Conservation (phyloP, 1,140 invertebrate genomes). For the Drosophila pectinifera region DNA sequence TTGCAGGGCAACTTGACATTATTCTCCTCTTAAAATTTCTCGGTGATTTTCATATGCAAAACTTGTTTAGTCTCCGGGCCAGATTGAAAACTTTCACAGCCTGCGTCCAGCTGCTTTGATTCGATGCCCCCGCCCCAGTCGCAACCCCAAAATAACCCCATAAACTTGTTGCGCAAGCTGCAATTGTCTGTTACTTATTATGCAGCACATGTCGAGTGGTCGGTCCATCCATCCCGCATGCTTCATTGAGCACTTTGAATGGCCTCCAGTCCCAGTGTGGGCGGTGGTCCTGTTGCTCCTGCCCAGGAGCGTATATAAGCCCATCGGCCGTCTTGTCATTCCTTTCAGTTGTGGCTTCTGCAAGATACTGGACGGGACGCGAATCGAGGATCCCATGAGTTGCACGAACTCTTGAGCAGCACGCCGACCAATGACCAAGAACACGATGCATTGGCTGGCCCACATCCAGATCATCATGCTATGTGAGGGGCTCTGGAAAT, state of each 20-base stretch:
- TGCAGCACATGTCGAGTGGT: constrained; percentile 61
- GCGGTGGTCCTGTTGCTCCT: constrained; percentile 8
- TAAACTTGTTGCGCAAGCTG: constrained; percentile 79
- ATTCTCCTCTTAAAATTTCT: neutral
- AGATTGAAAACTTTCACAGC: constrained; percentile 60
- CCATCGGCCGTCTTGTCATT: constrained; percentile 13
- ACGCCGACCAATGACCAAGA: constrained; percentile 25
- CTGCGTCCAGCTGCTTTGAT: constrained; percentile 57
- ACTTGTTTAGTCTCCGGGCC: constrained; percentile 19
- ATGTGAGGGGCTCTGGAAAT: constrained; percentile 58
- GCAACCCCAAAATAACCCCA: constrained; percentile 42
- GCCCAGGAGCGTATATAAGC: constrained; percentile 53
- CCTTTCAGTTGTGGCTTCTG: constrained; percentile 65
- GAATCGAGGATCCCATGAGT: constrained; percentile 57
- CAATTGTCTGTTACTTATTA: constrained; percentile 77
- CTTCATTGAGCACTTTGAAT: constrained; percentile 75
- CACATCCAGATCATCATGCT: constrained; percentile 63
- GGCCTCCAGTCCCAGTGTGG: neutral
- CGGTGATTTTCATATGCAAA: constrained; percentile 43
- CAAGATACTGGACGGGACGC: constrained; percentile 21
- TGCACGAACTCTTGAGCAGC: constrained; percentile 38
- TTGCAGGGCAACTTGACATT: neutral
- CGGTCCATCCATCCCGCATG: constrained; percentile 49
- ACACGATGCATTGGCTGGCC: constrained; percentile 53
- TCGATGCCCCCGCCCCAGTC: constrained; percentile 17